phyloP scores from a whole-genome alignment of 2,113 vertebrate species.

The Acinonyx jubatus region DNA sequence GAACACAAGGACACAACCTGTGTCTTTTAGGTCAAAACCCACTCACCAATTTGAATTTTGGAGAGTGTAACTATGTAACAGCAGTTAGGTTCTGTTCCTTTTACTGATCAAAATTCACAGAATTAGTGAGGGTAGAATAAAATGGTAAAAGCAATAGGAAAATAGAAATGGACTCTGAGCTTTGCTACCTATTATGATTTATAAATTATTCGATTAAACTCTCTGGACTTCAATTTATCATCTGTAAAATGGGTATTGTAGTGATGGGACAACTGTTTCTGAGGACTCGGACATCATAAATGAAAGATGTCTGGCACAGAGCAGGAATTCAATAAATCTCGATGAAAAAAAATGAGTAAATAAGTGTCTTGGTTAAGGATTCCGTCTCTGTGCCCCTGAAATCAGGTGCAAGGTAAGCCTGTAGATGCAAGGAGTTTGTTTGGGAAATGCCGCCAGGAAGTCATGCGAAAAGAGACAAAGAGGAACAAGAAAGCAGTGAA shows the following conservation, averaged over 20 bases:
- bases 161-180: not conserved
- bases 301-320: not conserved
- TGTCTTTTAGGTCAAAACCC: not conserved
- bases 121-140: not conserved
- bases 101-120: not conserved
- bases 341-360: not conserved
- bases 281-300: not conserved
- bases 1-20: not conserved
- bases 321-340: not conserved
- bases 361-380: not conserved
- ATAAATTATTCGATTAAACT: not conserved
- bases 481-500: not conserved
- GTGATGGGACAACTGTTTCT: not conserved
- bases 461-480: not conserved
- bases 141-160: not conserved
- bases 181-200: not conserved
- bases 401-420: not conserved
- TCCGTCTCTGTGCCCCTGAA: not conserved
- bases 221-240: not conserved
- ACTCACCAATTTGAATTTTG: slow-evolving; percentile 13
- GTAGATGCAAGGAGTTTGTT: not conserved
- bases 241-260: not conserved
- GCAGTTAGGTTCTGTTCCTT: not conserved
- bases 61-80: not conserved
- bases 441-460: not conserved